Percentiles rank a stretch among this genome's conserved stretches.
Evolutionary conservation across 2,888 invertebrate species (phyloP).

Genomic region (Dryomyza anilis): DNA sequence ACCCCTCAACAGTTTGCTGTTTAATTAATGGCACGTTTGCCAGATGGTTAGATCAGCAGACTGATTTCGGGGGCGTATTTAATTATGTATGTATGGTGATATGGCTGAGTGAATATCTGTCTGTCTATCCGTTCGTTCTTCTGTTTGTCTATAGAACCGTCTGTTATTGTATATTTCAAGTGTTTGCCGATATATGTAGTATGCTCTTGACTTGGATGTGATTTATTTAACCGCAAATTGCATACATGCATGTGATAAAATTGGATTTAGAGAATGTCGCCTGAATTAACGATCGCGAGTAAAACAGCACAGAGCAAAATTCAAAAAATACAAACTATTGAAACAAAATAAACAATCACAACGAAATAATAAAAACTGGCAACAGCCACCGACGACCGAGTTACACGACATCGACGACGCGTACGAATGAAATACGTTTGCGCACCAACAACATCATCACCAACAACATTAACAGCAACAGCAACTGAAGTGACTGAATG

Average conservation of each 20-base stretch:
- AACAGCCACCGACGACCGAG: not conserved
- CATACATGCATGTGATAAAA: conserved; percentile 7
- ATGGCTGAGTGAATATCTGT: not conserved
- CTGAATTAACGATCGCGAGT: not conserved
- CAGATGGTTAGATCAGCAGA: conserved; percentile 14
- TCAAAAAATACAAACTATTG: too few species aligned
- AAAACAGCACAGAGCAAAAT: not conserved
- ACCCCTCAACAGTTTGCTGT: not conserved
- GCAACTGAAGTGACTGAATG: conserved; percentile 14
- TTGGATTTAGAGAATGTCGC: conserved; percentile 8
- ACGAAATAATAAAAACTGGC: not conserved
- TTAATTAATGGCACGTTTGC: not conserved
- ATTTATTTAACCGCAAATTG: not conserved
- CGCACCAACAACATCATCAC: not conserved
- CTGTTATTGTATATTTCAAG: not conserved
- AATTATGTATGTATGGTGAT: not conserved
- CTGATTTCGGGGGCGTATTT: conserved; percentile 9
- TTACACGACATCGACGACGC: not conserved
- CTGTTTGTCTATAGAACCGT: not conserved
- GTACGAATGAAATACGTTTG: not conserved
- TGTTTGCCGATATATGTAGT: not conserved
- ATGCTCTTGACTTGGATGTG: not conserved
- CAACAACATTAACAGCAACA: conserved; percentile 8
- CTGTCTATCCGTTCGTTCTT: not conserved
- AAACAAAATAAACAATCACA: not conserved